Conservation (phyloP, 1,140 invertebrate genomes). For the Oncopeltus fasciatus region DNA sequence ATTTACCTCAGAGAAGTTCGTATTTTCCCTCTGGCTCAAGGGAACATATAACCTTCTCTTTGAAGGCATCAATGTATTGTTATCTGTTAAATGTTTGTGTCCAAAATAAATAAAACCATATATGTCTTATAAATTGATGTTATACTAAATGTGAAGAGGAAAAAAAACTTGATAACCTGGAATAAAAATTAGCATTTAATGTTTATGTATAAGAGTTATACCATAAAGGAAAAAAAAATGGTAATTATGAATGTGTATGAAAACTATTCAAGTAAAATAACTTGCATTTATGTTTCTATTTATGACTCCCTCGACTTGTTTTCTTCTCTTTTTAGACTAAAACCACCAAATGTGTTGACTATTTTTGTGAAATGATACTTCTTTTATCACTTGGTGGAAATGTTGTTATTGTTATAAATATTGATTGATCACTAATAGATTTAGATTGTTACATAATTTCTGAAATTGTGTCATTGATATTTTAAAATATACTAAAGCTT, state of each 20-base stretch:
- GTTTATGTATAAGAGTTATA: not conserved
- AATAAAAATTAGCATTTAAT: not conserved
- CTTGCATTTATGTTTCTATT: constrained; percentile 4
- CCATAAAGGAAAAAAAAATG: not conserved
- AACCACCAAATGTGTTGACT: not conserved
- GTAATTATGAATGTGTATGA: too few relatives aligned
- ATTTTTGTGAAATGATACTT: not conserved
- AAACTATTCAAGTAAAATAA: not conserved
- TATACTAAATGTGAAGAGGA: not conserved
- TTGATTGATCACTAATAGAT: constrained; percentile 2
- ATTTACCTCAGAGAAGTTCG: constrained; percentile 19
- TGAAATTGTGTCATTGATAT: constrained; percentile 9
- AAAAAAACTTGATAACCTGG: not conserved
- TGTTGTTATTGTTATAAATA: constrained; percentile 5
- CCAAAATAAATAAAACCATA: constrained; percentile 1
- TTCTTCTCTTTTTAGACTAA: not conserved
- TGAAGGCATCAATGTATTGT: not conserved
- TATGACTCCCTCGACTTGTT: too few relatives aligned
- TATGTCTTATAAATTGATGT: not conserved
- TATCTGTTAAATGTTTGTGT: constrained; percentile 7
- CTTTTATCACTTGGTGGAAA: not conserved
- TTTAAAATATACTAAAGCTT: not conserved
- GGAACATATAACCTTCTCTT: constrained; percentile 11
- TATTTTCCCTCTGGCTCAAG: constrained; percentile 14
- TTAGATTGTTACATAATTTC: constrained; percentile 5